Conservation (phyloP, 2,888 invertebrate species). For the Dynastes grantii region DNA sequence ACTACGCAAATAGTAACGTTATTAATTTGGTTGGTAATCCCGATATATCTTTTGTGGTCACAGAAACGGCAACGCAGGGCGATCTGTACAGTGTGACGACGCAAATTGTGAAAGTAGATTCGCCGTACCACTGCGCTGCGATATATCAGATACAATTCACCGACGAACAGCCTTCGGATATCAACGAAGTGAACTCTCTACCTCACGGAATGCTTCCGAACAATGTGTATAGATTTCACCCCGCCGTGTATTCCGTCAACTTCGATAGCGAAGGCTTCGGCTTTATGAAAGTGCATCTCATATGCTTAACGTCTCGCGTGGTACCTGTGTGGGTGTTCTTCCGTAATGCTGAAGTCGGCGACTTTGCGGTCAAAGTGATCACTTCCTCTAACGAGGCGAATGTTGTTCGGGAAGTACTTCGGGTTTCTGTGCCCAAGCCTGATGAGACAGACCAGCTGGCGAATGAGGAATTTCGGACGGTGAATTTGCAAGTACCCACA, state of each 20-base stretch:
- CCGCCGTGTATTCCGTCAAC: neutral
- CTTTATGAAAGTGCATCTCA: neutral
- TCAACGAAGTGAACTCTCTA: neutral
- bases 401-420: no score
- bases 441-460: no score
- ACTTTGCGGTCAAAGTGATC: neutral
- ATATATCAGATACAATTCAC: neutral
- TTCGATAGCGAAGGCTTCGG: neutral
- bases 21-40: constrained; percentile 35
- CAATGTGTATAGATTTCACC: neutral
- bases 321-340: constrained; percentile 13
- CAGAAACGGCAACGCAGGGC: neutral
- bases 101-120: neutral
- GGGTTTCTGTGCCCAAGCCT: no score
- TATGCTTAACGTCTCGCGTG: neutral
- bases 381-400: no score
- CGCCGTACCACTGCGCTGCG: neutral
- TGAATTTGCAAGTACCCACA: no score
- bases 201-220: neutral
- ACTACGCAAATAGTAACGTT: constrained; percentile 37
- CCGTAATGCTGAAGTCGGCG: neutral
- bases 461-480: no score
- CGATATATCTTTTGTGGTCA: neutral
- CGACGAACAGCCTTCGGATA: neutral
- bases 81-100: neutral